Evolutionary conservation across 2,113 vertebrate species (phyloP).

Genomic region (Pantherophis guttatus): DNA sequence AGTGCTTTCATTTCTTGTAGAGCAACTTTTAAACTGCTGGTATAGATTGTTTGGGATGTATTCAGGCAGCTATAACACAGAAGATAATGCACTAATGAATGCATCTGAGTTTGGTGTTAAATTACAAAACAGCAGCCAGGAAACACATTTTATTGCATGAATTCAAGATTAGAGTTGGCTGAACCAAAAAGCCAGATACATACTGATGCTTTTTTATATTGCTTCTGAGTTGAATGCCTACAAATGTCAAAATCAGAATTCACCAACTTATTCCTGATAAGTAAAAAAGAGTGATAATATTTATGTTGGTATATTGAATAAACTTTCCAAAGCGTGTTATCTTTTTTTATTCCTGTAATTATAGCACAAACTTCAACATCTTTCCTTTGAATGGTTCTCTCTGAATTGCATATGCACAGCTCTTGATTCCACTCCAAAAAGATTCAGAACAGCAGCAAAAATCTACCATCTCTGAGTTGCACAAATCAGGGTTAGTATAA

Average conservation of each 20-base stretch:
- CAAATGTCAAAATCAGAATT: conserved; percentile 8
- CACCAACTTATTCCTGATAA: not conserved
- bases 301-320: not conserved
- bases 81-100: conserved; percentile 27
- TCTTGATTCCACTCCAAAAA: not conserved
- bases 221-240: conserved; percentile 10
- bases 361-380: not conserved
- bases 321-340: conserved; percentile 6
- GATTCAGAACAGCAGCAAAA: not conserved
- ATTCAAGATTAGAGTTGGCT: conserved; percentile 26
- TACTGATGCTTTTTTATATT: conserved; percentile 7
- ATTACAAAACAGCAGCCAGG: conserved; percentile 18
- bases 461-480: not conserved
- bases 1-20: not conserved
- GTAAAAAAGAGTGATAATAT: not conserved
- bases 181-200: not conserved
- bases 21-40: not conserved
- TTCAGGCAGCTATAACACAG: conserved; percentile 23
- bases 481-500: not conserved
- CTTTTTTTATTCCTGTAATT: not conserved
- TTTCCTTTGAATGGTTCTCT: conserved; percentile 18
- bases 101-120: not conserved
- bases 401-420: not conserved
- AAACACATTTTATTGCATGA: conserved; percentile 19
- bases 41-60: not conserved